A percentile compares a stretch with the other conserved stretches of the same genome.
Evolutionary conservation across 2,888 invertebrate genomes (phyloP).

Genomic region (Nomada ruficornis): DNA sequence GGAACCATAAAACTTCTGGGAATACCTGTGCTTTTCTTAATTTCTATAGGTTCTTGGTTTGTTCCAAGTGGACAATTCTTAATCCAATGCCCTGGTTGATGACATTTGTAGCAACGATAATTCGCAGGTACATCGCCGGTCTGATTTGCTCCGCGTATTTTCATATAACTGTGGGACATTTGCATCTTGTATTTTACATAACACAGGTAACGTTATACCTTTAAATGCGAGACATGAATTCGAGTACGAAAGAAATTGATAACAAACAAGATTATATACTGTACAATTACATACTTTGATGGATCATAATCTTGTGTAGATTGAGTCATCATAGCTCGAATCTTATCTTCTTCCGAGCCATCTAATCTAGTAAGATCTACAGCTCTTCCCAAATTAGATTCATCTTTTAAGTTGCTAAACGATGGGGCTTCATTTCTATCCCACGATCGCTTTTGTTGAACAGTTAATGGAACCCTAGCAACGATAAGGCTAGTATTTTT

Average conservation of each 20-base stretch:
- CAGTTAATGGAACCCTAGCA: conserved; percentile 94
- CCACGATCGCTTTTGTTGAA: conserved; percentile 92
- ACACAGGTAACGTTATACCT: not conserved
- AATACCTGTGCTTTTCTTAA: conserved; percentile 98
- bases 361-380: conserved; percentile 95
- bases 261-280: not conserved
- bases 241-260: not conserved
- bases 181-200: not conserved
- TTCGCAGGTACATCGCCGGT: conserved; percentile 95
- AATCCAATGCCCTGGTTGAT: conserved; percentile 98
- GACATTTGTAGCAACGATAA: conserved; percentile 97
- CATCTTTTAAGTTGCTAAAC: conserved; percentile 80
- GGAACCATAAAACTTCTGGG: conserved; percentile 98
- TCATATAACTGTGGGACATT: conserved; percentile 89
- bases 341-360: conserved; percentile 98
- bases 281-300: conserved; percentile 93
- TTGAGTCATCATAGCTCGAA: conserved; percentile 98
- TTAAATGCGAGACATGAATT: not conserved
- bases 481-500: conserved; percentile 99
- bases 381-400: conserved; percentile 85
- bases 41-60: conserved; percentile 89
- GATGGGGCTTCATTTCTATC: conserved; percentile 85
- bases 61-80: conserved; percentile 94
- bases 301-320: conserved; percentile 99
- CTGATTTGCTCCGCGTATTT: conserved; percentile 94